phyloP scores from a whole-genome alignment of 2,797 vertebrate species.

The Bucorvus abyssinicus region DNA sequence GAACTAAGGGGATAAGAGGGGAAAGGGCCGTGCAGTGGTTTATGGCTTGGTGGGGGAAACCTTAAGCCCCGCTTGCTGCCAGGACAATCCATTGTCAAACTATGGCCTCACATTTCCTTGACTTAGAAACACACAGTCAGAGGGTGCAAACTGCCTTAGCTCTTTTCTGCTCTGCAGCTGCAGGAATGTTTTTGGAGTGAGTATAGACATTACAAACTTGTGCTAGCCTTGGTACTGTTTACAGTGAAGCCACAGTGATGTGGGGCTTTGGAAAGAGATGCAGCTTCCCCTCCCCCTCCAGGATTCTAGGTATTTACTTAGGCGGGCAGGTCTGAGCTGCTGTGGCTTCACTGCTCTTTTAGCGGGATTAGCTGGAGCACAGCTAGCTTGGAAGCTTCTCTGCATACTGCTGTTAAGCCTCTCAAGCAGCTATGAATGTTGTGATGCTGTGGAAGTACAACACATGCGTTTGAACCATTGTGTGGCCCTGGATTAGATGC shows the following conservation, averaged over 20 bases:
- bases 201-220: neutral
- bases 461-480: neutral
- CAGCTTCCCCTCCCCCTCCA: neutral
- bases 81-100: neutral
- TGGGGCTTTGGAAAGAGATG: neutral
- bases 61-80: neutral
- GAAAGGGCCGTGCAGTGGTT: neutral
- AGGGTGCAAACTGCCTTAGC: neutral
- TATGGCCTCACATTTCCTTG: neutral
- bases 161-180: constrained; percentile 16
- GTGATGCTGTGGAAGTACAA: constrained; percentile 19
- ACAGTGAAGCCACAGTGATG: constrained; percentile 37
- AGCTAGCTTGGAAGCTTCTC: constrained; percentile 28
- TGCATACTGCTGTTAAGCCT: constrained; percentile 13
- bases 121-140: neutral
- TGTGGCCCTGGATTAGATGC: neutral
- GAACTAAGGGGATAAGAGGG: neutral
- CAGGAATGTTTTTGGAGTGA: constrained; percentile 14
- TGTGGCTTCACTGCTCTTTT: constrained; percentile 40
- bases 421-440: constrained; percentile 28
- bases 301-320: constrained; percentile 31
- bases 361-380: constrained; percentile 40
- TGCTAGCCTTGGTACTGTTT: neutral
- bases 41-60: constrained; percentile 5
- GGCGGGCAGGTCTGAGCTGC: constrained; percentile 32